These are phyloP conservation scores for Notarius lentiginosus DNA, from an alignment of 2,113 vertebrate genomes.

Conservation along the genomic window DNA sequence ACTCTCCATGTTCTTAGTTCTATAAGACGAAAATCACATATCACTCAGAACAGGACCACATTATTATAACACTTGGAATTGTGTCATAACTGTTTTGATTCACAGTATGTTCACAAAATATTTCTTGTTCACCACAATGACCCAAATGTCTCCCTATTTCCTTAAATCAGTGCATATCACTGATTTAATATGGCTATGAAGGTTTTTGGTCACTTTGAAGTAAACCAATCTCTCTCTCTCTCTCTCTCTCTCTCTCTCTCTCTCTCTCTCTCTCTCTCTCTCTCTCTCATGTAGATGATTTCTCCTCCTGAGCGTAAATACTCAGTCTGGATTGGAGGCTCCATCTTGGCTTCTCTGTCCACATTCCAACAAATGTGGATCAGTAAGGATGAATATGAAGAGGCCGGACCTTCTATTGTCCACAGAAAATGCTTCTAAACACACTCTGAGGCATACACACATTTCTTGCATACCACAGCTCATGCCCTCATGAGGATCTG, in stretches of 20 bases:
- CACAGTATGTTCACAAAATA: neutral
- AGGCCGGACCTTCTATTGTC: constrained; percentile 80
- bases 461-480: neutral
- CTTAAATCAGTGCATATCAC: neutral
- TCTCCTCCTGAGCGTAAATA: constrained; percentile 73
- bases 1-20: neutral
- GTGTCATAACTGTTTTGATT: neutral
- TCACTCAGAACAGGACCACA: too few relatives aligned
- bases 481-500: neutral
- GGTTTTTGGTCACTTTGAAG: neutral
- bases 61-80: neutral
- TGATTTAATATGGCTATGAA: neutral
- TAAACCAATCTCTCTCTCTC: neutral
- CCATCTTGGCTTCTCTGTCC: constrained; percentile 61
- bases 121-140: neutral
- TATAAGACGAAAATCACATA: neutral
- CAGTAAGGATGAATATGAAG: constrained; percentile 98
- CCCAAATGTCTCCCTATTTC: neutral
- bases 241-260: constrained; percentile 4
- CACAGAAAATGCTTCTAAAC: constrained; percentile 98
- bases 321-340: too few relatives aligned
- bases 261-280: neutral
- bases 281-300: constrained; percentile 81
- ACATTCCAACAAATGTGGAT: constrained; percentile 99
- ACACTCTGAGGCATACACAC: neutral